Base-by-base conservation (phyloP, 2,797 vertebrate genomes). In the Sebastes cheni region DNA sequence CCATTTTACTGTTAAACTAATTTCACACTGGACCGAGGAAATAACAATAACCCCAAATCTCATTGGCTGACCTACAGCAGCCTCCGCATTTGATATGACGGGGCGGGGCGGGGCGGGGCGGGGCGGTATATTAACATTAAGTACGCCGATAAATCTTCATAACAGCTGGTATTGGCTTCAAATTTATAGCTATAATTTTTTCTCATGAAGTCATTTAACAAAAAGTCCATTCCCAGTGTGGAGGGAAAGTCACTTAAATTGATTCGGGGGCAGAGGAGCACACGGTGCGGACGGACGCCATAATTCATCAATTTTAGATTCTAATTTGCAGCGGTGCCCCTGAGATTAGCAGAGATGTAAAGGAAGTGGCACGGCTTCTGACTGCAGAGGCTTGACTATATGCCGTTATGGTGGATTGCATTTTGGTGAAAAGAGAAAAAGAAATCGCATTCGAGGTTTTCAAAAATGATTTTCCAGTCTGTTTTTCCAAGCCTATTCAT, bases 61-160 rank as follows among this genome's bases (percentile, higher is more conserved):
- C 42, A 77, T 7, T 50, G 82, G 66, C 55, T 86, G 86, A 91
- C 91, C 86, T 76, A 34, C 75, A 59, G 83, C 55, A 78, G 78
- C 83, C 83, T 77, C 74, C 65, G 79, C 64, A 65, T 84, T 67
- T 85, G 83, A 87, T 87, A 67, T 64, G 75, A 72, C 13, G 23
- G 73, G 77, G 72, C 20, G n/a, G 13, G 83, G 72, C 13, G 23
- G 73, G 77, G 72, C 20, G n/a, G 13, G 83, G 72, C 22, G n/a
- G 13, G 83, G 82, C 71, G 82, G 83, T 84, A 54, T 84, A 92
- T 92, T 93, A 91, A 87, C 86, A 85, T 87, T 89, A 91, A 92
- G 86, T 74, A 88, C 3, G 16, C 73, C 67, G 80, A 94, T 95
- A 89, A 93, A 94, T 95, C 95, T 91, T 94, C 77, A 89, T 92